Evolutionary conservation across 2,113 vertebrate genomes (phyloP), one percentile per base, ranked within the genome.

Genomic region (Triplophysa tibetana): DNA sequence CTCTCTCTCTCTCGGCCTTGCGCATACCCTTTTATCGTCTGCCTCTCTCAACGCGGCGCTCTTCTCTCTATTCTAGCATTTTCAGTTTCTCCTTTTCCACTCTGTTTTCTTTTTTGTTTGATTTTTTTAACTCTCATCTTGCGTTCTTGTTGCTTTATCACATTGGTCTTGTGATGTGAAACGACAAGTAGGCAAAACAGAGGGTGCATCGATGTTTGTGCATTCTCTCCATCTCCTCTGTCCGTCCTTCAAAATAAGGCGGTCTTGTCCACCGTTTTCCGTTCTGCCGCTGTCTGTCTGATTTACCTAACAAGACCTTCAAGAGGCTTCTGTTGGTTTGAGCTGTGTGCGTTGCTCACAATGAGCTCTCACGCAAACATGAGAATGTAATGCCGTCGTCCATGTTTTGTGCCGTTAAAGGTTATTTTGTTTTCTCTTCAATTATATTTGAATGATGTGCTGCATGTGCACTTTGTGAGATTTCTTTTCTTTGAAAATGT

Each of bases 11-110:
- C 26, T 29, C 81, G 77, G 54, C 58, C 60, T 83, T 64, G 82
- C 26, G 50, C 65, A 61, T 23, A 60, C 65, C 23, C 72, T 84
- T 82, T 56, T 54, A 80, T 85, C 76, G 78, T 86, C 83, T 82
- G 85, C 82, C 80, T 85, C 65, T 68, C 50, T 82, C 64, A 80
- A 23, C 54, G 52, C 56, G 33, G 70, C 52, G 12, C 38, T 45
- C 23, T 23, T 73, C 78, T 58, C 62, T 73, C 76, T 61, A 11
- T 65, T 43, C 48, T 60, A 41, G 72, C 41, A 54, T 75, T 66
- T 60, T 23, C 52, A 64, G 23, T 75, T 58, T 69, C 24, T 60
- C 64, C 76, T 88, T 12, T 81, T 81, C 83, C 60, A 16, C 48
- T 70, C 26, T 13, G 65, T 9, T 23, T 23, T 65, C 23, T 45